Conservation (phyloP, 1,140 invertebrate species). For the Holotrichia oblita region DNA sequence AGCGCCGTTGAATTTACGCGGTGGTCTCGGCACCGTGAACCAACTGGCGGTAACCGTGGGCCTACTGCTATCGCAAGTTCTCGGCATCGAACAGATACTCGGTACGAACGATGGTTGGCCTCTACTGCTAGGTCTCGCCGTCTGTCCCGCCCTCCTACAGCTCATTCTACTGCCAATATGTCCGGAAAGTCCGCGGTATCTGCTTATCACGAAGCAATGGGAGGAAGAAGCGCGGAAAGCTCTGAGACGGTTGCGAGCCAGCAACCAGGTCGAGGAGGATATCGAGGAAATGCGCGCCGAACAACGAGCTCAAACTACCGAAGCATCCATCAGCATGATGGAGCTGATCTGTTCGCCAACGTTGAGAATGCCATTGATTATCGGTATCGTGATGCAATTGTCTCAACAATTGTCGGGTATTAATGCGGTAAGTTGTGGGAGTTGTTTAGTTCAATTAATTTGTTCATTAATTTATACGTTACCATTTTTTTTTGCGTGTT, state of each 20-base stretch:
- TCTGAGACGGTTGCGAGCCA: constrained; percentile 83
- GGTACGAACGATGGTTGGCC: constrained; percentile 94
- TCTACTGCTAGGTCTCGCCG: constrained; percentile 86
- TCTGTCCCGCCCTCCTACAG: constrained; percentile 91
- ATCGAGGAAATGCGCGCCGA: constrained; percentile 95
- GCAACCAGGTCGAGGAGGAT: constrained; percentile 87
- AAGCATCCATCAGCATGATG: constrained; percentile 90
- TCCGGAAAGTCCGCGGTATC: constrained; percentile 84
- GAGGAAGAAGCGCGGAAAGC: constrained; percentile 88
- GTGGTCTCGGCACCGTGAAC: constrained; percentile 92
- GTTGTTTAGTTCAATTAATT: not conserved
- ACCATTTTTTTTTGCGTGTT: constrained; percentile 42
- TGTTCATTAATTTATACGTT: not conserved
- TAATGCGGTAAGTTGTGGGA: constrained; percentile 87
- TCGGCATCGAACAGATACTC: constrained; percentile 92
- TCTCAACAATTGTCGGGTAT: constrained; percentile 98
- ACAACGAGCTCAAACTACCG: constrained; percentile 88
- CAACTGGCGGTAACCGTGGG: constrained; percentile 94
- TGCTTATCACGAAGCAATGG: constrained; percentile 93
- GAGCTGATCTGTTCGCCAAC: constrained; percentile 89
- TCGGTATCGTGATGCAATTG: constrained; percentile 96
- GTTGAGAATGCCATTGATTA: constrained; percentile 88
- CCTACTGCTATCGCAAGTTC: constrained; percentile 84
- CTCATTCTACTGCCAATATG: constrained; percentile 90
- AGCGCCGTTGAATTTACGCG: constrained; percentile 91